Conservation (phyloP, 2,113 vertebrate genomes). For the Aegypius monachus region DNA sequence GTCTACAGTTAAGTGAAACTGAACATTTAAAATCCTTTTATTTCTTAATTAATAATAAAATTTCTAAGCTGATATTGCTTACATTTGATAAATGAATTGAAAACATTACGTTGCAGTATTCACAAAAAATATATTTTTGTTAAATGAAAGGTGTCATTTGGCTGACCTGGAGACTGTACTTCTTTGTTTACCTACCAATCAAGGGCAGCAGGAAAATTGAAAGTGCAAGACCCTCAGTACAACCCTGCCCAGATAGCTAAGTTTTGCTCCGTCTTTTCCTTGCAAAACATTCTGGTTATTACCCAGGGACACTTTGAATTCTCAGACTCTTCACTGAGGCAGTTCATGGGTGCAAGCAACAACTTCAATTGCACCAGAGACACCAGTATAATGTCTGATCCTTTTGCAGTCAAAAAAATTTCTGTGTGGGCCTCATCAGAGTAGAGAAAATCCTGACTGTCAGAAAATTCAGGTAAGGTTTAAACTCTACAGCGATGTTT, state of each 20-base stretch:
- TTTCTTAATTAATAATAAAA: neutral
- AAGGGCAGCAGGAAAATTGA: neutral
- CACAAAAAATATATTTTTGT: neutral
- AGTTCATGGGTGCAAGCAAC: neutral
- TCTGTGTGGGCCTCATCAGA: neutral
- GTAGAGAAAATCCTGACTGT: neutral
- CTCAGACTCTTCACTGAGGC: neutral
- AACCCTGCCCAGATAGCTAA: neutral
- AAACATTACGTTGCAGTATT: neutral
- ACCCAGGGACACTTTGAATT: neutral
- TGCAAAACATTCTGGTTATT: neutral
- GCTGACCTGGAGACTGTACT: neutral
- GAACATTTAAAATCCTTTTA: neutral
- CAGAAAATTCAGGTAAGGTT: neutral
- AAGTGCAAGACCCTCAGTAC: neutral
- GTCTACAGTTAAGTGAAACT: neutral
- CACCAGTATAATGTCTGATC: neutral
- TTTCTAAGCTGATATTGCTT: neutral
- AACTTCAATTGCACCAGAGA: neutral
- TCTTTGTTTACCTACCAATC: neutral
- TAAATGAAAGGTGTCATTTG: neutral
- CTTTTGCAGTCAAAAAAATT: neutral
- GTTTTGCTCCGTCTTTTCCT: neutral
- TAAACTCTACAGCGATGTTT: neutral
- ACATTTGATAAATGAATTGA: neutral